Conservation (phyloP, 2,797 vertebrate genomes). For the Bryconaethiops microstoma region DNA sequence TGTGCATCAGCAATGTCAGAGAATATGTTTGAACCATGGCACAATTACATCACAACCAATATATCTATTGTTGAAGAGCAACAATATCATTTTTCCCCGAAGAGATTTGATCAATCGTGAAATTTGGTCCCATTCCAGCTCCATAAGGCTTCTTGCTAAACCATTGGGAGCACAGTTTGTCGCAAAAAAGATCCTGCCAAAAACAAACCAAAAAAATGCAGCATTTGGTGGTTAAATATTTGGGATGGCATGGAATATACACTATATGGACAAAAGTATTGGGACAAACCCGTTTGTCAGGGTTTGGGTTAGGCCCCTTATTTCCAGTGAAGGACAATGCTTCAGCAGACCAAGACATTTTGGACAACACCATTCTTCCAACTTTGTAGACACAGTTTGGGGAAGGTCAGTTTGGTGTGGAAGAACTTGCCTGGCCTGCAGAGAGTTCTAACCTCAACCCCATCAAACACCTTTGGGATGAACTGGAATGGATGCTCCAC, state of each 20-base stretch:
- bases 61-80: constrained; percentile 44
- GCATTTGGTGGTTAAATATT: constrained; percentile 3
- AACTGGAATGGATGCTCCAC: too few species aligned
- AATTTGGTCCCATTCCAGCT: constrained; percentile 25
- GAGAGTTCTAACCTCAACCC: too few species aligned
- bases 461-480: too few species aligned
- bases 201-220: not conserved
- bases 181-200: not conserved
- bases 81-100: constrained; percentile 1
- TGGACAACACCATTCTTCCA: too few species aligned
- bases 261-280: too few species aligned
- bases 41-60: constrained; percentile 59
- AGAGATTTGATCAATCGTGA: constrained; percentile 8
- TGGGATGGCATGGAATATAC: not conserved
- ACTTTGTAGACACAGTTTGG: too few species aligned
- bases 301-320: too few species aligned
- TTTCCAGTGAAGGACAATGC: too few species aligned
- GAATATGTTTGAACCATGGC: constrained; percentile 53
- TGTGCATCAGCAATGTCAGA: constrained; percentile 57
- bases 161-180: not conserved
- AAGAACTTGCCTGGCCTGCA: too few species aligned
- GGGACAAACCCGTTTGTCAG: too few species aligned
- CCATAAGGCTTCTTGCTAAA: not conserved
- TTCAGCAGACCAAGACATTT: too few species aligned
- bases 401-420: too few species aligned